Evolutionary conservation across 1,140 invertebrate species (phyloP), one percentile per base, ranked within the genome.

Genomic region (Solenopsis fugax): DNA sequence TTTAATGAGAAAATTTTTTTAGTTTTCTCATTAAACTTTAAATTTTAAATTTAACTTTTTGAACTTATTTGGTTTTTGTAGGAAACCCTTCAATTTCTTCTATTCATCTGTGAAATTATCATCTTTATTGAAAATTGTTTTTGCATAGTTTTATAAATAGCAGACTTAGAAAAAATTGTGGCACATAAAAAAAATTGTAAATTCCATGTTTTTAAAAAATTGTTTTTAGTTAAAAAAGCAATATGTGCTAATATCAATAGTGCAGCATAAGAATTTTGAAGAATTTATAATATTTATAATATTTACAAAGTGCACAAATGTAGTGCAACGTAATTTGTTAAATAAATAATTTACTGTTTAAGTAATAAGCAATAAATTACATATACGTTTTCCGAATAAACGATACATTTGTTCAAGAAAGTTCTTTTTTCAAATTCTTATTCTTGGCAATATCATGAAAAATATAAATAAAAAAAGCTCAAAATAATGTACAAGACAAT

Each of bases 231-330:
- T 60, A 9, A 45, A 45, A 21, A 41, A 65, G 7, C 5, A 12
- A 4, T 41, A 24, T 45, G 37, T 60, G 21, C 21, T n/a, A n/a
- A n/a, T n/a, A n/a, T n/a, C 34, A 52, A 52, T 52, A 52, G n/a
- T 12, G 75, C 41, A 16, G 34, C 29, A 29, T 77, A 67, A 80
- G 67, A 67, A 67, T 67, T 9, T 67, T 29, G 16, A 50, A 18
- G 45, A 34, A 21, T 24, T 80, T 58, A 45, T 50, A 4, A 80
- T 13, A 67, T 29, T 29, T 29, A 29, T 29, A 2, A 52, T 29
- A 52, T 80, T 41, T 50, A 80, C 13, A 7, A 80, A 18, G 5
- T 52, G n/a, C 37, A 29, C 29, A 29, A 29, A 29, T 29, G 29
- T 29, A 29, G 29, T 29, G 29, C 2, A 29, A 29, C 29, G 29